Evolutionary conservation across 2,113 vertebrate genomes (phyloP).

Genomic region (Clinocottus analis): DNA sequence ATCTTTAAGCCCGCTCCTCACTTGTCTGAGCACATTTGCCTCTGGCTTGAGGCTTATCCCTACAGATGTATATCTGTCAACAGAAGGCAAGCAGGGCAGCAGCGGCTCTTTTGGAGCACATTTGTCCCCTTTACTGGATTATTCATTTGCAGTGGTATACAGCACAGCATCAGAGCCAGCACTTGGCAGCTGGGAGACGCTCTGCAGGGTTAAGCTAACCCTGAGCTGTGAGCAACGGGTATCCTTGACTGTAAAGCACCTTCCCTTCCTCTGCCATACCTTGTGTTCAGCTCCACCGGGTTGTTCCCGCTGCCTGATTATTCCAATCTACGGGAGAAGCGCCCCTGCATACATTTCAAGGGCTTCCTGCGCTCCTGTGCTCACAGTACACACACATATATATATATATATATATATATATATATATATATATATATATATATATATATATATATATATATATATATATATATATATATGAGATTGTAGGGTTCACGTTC

Average conservation of each 20-base stretch:
- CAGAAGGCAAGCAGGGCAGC: slow-evolving; percentile 66
- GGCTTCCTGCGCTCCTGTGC: slow-evolving; percentile 47
- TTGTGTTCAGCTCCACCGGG: slow-evolving; percentile 61
- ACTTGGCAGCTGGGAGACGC: slow-evolving; percentile 75
- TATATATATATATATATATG: no score
- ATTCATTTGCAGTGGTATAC: slow-evolving; percentile 73
- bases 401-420: no score
- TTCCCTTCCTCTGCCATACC: slow-evolving; percentile 70
- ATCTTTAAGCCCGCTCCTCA: slow-evolving; percentile 75
- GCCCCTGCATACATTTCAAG: slow-evolving; percentile 57
- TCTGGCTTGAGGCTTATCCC: slow-evolving; percentile 74
- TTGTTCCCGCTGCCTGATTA: slow-evolving; percentile 70
- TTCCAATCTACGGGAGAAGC: slow-evolving; percentile 68
- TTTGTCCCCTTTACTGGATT: slow-evolving; percentile 79
- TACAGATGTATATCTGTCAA: slow-evolving; percentile 81
- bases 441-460: no score
- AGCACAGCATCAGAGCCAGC: slow-evolving; percentile 61
- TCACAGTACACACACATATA: no score
- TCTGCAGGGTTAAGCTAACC: slow-evolving; percentile 80
- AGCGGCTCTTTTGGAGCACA: slow-evolving; percentile 62
- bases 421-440: no score
- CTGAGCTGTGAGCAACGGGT: slow-evolving; percentile 60
- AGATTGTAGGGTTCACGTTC: slow-evolving; percentile 61
- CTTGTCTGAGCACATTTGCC: slow-evolving; percentile 75
- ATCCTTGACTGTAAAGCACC: slow-evolving; percentile 70